A percentile compares a stretch with the other conserved stretches of the same genome.
phyloP scores from a whole-genome alignment of 2,888 invertebrate genomes.

The Trachelus iudaicus region DNA sequence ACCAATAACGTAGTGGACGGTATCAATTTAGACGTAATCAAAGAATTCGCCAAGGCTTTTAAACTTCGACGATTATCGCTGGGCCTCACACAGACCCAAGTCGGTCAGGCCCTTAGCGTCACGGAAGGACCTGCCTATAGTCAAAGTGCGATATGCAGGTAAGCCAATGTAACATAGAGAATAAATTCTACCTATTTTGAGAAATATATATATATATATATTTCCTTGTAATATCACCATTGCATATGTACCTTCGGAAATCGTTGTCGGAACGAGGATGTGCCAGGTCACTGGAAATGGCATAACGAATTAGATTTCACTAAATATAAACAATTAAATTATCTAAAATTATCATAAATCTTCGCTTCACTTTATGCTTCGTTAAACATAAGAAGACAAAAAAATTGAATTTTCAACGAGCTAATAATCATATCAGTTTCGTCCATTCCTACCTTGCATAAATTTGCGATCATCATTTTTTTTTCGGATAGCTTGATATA shows the following conservation, averaged over 20 bases:
- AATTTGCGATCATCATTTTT: background rate
- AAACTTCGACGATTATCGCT: constrained; percentile 92
- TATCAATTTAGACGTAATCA: constrained; percentile 96
- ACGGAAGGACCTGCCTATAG: constrained; percentile 98
- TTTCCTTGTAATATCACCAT: background rate
- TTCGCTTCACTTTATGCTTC: background rate
- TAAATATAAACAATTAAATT: background rate
- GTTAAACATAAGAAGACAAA: background rate
- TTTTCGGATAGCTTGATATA: background rate
- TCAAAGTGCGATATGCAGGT: constrained; percentile 99
- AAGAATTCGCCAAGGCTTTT: constrained; percentile 98
- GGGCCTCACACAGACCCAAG: constrained; percentile 96
- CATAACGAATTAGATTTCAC: background rate
- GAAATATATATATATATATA: background rate
- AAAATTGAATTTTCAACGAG: background rate
- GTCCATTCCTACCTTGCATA: background rate
- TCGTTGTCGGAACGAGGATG: constrained; percentile 16
- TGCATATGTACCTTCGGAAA: background rate
- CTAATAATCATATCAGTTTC: background rate
- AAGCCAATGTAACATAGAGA: constrained; percentile 51
- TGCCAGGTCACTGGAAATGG: constrained; percentile 63
- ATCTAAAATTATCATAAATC: background rate
- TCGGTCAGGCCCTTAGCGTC: constrained; percentile 95
- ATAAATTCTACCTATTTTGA: background rate
- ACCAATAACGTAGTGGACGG: constrained; percentile 96